Conservation (phyloP, 2,113 vertebrate genomes). For the Thymallus thymallus region DNA sequence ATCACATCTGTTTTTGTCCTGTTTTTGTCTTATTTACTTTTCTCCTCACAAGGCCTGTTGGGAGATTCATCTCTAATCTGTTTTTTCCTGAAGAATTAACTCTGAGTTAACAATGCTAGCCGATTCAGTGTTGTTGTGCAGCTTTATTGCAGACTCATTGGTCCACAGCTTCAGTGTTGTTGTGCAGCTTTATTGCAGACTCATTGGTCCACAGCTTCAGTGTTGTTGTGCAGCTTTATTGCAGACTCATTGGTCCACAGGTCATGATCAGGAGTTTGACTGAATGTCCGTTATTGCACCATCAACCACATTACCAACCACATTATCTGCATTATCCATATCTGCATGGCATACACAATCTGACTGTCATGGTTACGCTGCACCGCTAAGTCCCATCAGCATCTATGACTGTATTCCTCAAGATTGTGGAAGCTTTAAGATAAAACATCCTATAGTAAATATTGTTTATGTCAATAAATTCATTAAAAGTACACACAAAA, state of each 20-base stretch:
- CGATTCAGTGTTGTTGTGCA: slow-evolving; percentile 8
- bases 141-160: background rate
- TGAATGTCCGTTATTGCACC: slow-evolving; percentile 3
- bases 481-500: background rate
- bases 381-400: slow-evolving; percentile 9
- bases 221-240: background rate
- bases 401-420: slow-evolving; percentile 34
- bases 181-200: no score
- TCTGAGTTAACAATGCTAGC: background rate
- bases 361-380: slow-evolving; percentile 38
- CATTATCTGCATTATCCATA: background rate
- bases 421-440: slow-evolving; percentile 38
- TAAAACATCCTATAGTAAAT: background rate
- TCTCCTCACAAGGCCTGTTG: background rate
- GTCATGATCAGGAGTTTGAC: slow-evolving; percentile 25
- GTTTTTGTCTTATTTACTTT: background rate
- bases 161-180: slow-evolving; percentile 33
- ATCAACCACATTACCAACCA: slow-evolving; percentile 24
- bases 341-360: slow-evolving; percentile 48
- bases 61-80: background rate
- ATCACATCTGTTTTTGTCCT: no score
- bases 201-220: no score
- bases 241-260: slow-evolving; percentile 38
- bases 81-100: background rate
- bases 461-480: no score